Conservation (phyloP, 2,888 invertebrate genomes). For the Gasteruption jaculator region DNA sequence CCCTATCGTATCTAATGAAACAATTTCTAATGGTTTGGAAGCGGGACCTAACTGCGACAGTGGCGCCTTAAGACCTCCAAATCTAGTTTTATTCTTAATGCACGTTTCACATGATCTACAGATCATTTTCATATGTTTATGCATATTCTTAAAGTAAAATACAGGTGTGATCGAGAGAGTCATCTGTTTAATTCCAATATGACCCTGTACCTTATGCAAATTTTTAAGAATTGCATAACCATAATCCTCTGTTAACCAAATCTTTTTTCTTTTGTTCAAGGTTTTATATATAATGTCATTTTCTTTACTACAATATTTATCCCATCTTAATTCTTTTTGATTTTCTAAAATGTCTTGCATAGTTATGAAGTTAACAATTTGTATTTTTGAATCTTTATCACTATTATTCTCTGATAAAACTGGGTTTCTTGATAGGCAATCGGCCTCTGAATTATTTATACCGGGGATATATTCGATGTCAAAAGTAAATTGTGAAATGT, state of each 20-base stretch:
- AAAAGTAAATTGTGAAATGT: slow-evolving; percentile 26
- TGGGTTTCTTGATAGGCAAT: slow-evolving; percentile 23
- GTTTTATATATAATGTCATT: slow-evolving; percentile 21
- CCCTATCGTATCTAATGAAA: slow-evolving; percentile 35
- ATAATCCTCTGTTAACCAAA: slow-evolving; percentile 22
- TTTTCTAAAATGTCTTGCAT: slow-evolving; percentile 17
- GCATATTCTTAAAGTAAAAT: slow-evolving; percentile 24
- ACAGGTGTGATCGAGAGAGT: too few species aligned
- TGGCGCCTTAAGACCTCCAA: too few species aligned
- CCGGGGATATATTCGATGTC: slow-evolving; percentile 23
- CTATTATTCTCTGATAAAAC: slow-evolving; percentile 15
- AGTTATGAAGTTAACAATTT: slow-evolving; percentile 18
- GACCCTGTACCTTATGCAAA: slow-evolving; percentile 18
- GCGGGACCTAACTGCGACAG: too few species aligned
- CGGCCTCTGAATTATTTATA: slow-evolving; percentile 20
- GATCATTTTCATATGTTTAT: slow-evolving; percentile 20
- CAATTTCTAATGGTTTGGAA: too few species aligned
- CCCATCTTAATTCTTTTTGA: slow-evolving; percentile 17
- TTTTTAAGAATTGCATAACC: slow-evolving; percentile 20
- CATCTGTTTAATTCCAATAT: slow-evolving; percentile 24
- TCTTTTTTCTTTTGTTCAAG: slow-evolving; percentile 22
- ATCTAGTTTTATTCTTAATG: too few species aligned
- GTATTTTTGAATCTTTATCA: slow-evolving; percentile 15
- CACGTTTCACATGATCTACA: slow-evolving; percentile 26
- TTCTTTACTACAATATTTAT: slow-evolving; percentile 18